Percentiles rank a stretch among this genome's conserved stretches.
Evolutionary conservation across 2,113 vertebrate genomes (phyloP).

Genomic region (Seriola aureovittata): DNA sequence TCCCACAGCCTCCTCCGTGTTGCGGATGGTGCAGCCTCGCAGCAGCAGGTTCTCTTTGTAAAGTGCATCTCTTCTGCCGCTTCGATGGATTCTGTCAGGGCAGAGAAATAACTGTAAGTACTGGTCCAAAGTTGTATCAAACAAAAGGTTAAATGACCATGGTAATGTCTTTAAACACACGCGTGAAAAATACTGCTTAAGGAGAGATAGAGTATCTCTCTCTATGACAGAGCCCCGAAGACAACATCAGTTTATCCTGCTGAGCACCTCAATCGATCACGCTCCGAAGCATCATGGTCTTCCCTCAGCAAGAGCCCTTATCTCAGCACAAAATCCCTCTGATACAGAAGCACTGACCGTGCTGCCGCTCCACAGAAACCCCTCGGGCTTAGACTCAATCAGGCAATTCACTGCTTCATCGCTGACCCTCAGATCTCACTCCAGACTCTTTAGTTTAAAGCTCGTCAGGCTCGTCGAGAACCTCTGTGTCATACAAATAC

Average conservation of each 20-base stretch:
- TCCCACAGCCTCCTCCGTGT: slow-evolving; percentile 95
- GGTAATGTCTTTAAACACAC: neutral
- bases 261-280: slow-evolving; percentile 68
- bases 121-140: neutral
- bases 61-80: slow-evolving; percentile 89
- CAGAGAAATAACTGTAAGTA: neutral
- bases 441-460: slow-evolving; percentile 24
- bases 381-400: slow-evolving; percentile 32
- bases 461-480: slow-evolving; percentile 10
- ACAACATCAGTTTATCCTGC: slow-evolving; percentile 43
- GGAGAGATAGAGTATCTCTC: slow-evolving; percentile 8
- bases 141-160: slow-evolving; percentile 15
- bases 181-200: slow-evolving; percentile 5
- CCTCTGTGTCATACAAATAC: neutral
- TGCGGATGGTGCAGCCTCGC: slow-evolving; percentile 95
- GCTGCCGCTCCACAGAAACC: slow-evolving; percentile 18
- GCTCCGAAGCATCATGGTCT: slow-evolving; percentile 40
- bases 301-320: slow-evolving; percentile 45
- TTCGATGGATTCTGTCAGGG: slow-evolving; percentile 87
- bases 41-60: slow-evolving; percentile 96
- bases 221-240: neutral
- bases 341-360: slow-evolving; percentile 42
- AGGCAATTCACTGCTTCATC: slow-evolving; percentile 32
- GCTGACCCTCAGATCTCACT: slow-evolving; percentile 40
- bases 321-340: slow-evolving; percentile 70